Base-by-base conservation (phyloP, 2,888 invertebrate genomes). In the Zhuqinia jingwanae region DNA sequence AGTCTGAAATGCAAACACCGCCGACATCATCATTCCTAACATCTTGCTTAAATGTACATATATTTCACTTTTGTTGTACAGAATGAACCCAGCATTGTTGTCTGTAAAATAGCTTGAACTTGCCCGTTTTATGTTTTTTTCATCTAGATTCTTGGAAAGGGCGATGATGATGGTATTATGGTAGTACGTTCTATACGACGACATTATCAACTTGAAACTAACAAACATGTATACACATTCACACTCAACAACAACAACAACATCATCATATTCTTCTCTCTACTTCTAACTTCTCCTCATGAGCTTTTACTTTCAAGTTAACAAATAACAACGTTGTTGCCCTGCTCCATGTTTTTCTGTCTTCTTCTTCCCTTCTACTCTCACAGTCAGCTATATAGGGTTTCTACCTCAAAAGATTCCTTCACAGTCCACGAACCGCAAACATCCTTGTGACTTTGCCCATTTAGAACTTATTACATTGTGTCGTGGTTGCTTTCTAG, bases 391-490 rank as follows among this genome's bases (percentile, higher is more conserved):
- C 5, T 20, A 36, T 75, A 75, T 53, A 56, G 53, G 81, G 60
- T 81, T 81, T 81, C 81, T 58, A 81, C 58, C 81, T 81, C 81
- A 81, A 81, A 56, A 73, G 81, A 81, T 81, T 81, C 81, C 60
- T 81, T 81, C 81, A 81, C 81, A 81, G 81, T 81, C 81, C 70
- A 81, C 81, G 81, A 81, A 81, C 81, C 81, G 70, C 81, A 81
- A 81, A 81, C 81, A 81, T 81, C 60, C 81, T 81, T 82, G 68
- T 75, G 82, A 82, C 82, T 82, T 82, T 82, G 30, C 75, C 82
- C 82, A 82, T 82, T 82, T 63, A 60, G 63, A 82, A 82, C 45
- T 82, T 82, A 82, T 82, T 75, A 82, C 73, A 82, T 75, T 82
- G 82, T 68, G 82, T 82, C 60, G 82, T 63, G 75, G 63, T 73